Evolutionary conservation across 2,888 invertebrate genomes (phyloP), one percentile per base, ranked within the genome.

Genomic region (Neoascia interrupta): DNA sequence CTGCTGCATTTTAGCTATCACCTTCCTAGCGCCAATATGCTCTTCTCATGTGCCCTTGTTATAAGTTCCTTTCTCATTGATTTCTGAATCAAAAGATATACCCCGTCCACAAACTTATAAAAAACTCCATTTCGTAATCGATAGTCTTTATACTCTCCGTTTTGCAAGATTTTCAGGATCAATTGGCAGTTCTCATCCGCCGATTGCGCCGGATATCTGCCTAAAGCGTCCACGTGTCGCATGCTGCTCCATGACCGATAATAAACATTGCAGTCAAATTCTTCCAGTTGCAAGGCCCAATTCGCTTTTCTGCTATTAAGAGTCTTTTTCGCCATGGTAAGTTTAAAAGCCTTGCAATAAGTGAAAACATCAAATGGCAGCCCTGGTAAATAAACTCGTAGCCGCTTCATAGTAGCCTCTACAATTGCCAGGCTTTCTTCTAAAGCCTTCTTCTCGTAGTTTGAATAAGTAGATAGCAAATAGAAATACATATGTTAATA

Each of bases 351-450:
- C 3, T 63, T 43, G 26, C 70, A 86, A 39, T n/a, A n/a, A n/a
- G n/a, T n/a, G n/a, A n/a, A n/a, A n/a, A n/a, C n/a, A n/a, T n/a
- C n/a, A n/a, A n/a, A n/a, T n/a, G n/a, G n/a, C n/a, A n/a, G n/a
- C n/a, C n/a, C n/a, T n/a, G n/a, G n/a, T n/a, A n/a, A n/a, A 45
- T 84, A 86, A 1, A 81, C 61, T 8, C 84, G 54, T 26, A 85
- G 83, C 19, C 82, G 81, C 18, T 82, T 81, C 1, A 85, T 54
- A 0, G 84, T n/a, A 0, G 84, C 82, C n/a, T n/a, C 82, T 73
- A 84, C 82, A 2, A 21, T 73, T 0, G 85, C 37, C n/a, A n/a
- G n/a, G n/a, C n/a, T n/a, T n/a, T n/a, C n/a, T n/a, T n/a, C n/a
- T n/a, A n/a, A n/a, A n/a, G n/a, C n/a, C n/a, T n/a, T n/a, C n/a